Evolutionary conservation across 37 sponge, comb jelly and placozoan genomes (phyloP).

Genomic region (Cliona cf. orientalis): DNA sequence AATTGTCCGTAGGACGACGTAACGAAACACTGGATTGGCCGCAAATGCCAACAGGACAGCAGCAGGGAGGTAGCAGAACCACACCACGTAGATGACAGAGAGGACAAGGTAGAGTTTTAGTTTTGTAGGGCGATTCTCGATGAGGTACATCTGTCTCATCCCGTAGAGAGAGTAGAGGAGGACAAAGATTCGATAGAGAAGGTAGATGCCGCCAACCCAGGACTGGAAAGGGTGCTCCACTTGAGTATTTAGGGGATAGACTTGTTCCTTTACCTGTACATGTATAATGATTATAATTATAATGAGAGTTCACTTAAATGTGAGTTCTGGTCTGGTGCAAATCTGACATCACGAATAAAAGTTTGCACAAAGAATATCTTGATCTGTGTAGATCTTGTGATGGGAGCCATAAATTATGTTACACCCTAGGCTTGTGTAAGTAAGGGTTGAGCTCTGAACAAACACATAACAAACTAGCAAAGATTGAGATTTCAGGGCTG

Average conservation of each 20-base stretch:
- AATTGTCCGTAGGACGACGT: neutral
- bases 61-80: slow-evolving; percentile 77
- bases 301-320: too few species aligned
- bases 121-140: slow-evolving; percentile 47
- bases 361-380: too few species aligned
- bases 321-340: too few species aligned
- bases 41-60: slow-evolving; percentile 6
- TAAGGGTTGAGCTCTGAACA: too few species aligned
- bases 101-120: slow-evolving; percentile 53
- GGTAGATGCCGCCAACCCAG: slow-evolving; percentile 60
- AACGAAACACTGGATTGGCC: slow-evolving; percentile 30
- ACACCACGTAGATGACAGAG: slow-evolving; percentile 35
- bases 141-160: slow-evolving; percentile 62
- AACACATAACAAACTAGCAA: too few species aligned
- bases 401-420: too few species aligned
- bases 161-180: slow-evolving; percentile 62
- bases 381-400: too few species aligned
- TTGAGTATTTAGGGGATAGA: slow-evolving; percentile 15
- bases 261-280: slow-evolving; percentile 36
- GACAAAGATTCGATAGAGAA: slow-evolving; percentile 42
- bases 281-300: too few species aligned
- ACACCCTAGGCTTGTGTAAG: too few species aligned
- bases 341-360: too few species aligned
- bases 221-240: slow-evolving; percentile 36
- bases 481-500: too few species aligned